Conservation (phyloP, 2,888 invertebrate species). For the Cantharis flavilabris region DNA sequence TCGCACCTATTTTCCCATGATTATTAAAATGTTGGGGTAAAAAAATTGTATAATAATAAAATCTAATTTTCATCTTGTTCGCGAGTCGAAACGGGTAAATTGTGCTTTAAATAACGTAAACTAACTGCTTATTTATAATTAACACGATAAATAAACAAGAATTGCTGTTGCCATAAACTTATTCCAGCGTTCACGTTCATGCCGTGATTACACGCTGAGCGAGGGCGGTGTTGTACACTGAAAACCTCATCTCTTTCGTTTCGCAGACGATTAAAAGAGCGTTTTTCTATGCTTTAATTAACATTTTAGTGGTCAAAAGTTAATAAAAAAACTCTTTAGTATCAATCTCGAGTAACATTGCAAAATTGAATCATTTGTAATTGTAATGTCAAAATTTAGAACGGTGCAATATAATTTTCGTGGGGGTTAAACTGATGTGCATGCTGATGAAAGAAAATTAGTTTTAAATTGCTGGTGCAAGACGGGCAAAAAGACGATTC, state of each 20-base stretch:
- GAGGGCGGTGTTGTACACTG: constrained; percentile 8
- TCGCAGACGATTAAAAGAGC: constrained; percentile 11
- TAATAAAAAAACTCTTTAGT: not conserved
- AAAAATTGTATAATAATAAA: not conserved
- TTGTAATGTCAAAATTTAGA: constrained; percentile 22
- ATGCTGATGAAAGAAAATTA: constrained; percentile 26
- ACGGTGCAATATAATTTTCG: constrained; percentile 17
- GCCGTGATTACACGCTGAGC: not conserved
- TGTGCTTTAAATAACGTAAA: not conserved
- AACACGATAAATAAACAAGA: constrained; percentile 3
- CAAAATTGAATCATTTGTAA: constrained; percentile 25
- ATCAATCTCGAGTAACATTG: not conserved
- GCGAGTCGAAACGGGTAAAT: not conserved
- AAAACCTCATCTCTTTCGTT: constrained; percentile 12
- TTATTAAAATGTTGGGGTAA: not conserved
- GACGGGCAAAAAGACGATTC: constrained; percentile 22
- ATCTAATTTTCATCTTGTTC: not conserved
- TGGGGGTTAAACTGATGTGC: constrained; percentile 22
- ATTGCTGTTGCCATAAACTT: not conserved
- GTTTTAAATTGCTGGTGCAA: constrained; percentile 29
- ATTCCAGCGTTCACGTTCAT: not conserved
- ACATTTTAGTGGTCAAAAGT: constrained; percentile 5
- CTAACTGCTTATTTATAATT: constrained; percentile 1
- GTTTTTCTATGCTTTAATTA: constrained; percentile 14
- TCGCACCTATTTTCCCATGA: not conserved